These are phyloP conservation scores for Struthio camelus DNA, from an alignment of 2,113 vertebrate species.

Conservation along the genomic window DNA sequence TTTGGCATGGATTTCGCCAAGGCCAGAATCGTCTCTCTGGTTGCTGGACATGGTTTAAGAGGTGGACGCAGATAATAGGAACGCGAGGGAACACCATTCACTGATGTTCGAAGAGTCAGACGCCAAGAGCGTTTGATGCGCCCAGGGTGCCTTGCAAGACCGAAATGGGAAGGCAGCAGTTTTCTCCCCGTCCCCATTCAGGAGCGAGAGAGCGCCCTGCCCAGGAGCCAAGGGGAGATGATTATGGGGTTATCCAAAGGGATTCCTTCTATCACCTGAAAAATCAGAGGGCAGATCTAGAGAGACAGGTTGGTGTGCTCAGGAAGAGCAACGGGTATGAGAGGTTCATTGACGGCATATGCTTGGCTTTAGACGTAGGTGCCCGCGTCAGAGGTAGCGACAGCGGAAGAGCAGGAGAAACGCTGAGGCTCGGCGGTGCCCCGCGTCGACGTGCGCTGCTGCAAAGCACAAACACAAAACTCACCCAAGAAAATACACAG, in stretches of 20 bases:
- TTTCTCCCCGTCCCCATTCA: conserved; percentile 35
- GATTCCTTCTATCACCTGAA: conserved; percentile 68
- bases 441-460: not conserved
- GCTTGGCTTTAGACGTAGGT: conserved; percentile 13
- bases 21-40: not conserved
- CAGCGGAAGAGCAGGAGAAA: not conserved
- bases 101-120: conserved; percentile 42
- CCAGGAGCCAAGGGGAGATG: conserved; percentile 59
- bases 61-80: conserved; percentile 30
- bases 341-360: conserved; percentile 53
- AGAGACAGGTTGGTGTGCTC: conserved; percentile 65
- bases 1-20: not conserved
- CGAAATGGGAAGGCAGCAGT: not conserved
- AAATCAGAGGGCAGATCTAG: conserved; percentile 65
- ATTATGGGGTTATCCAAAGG: conserved; percentile 67
- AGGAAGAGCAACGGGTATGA: conserved; percentile 60
- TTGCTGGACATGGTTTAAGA: too few relatives aligned
- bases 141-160: conserved; percentile 11
- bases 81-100: conserved; percentile 10
- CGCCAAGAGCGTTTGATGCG: conserved; percentile 12
- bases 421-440: not conserved
- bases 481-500: not conserved
- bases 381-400: not conserved
- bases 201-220: conserved; percentile 2
- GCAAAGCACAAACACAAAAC: not conserved